A percentile compares a stretch with the other conserved stretches of the same genome.
phyloP scores from a whole-genome alignment of 1,140 invertebrate genomes.

The Saccostrea echinata region DNA sequence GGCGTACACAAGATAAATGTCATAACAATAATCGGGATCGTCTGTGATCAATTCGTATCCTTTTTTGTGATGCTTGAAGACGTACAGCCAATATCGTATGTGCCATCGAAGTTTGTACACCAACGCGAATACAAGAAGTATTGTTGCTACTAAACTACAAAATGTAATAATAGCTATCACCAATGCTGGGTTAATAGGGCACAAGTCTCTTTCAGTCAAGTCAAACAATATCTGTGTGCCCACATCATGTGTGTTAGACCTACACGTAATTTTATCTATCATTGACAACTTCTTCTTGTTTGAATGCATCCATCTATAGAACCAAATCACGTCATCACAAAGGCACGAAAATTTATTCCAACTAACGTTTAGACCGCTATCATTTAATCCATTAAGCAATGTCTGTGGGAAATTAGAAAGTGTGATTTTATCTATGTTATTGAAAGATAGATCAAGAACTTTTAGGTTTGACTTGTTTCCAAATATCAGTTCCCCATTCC shows the following conservation, averaged over 20 bases:
- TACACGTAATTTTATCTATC: not conserved
- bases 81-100: conserved; percentile 31
- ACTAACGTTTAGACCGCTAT: conserved; percentile 35
- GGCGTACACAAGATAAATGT: conserved; percentile 36
- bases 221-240: not conserved
- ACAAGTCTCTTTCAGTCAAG: not conserved
- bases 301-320: conserved; percentile 49
- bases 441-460: conserved; percentile 43
- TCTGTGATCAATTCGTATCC: not conserved
- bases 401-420: conserved; percentile 36
- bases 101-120: conserved; percentile 40
- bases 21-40: conserved; percentile 47
- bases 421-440: conserved; percentile 46
- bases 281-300: conserved; percentile 2
- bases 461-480: conserved; percentile 18
- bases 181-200: not conserved
- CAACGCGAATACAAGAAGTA: not conserved
- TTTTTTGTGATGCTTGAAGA: not conserved
- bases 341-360: conserved; percentile 56
- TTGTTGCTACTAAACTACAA: not conserved
- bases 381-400: not conserved
- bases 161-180: not conserved
- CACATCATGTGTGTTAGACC: not conserved
- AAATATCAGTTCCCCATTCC: conserved; percentile 33
- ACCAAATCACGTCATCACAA: conserved; percentile 55